These are phyloP conservation scores for Drosophila serrata DNA, from an alignment of 1,140 invertebrate species.

Conservation along the genomic window DNA sequence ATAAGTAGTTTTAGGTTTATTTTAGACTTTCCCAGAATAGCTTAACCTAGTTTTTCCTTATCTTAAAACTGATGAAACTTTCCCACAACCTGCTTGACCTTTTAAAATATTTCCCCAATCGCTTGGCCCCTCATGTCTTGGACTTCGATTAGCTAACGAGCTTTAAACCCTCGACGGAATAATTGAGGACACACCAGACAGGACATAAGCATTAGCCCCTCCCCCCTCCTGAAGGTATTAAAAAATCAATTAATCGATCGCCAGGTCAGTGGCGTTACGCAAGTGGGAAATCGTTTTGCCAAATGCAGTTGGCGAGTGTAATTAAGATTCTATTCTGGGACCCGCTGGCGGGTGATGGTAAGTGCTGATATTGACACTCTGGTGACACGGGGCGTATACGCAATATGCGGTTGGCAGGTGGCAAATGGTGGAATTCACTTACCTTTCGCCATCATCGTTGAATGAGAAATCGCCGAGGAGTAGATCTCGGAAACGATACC, in stretches of 20 bases:
- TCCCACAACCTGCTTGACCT: not conserved
- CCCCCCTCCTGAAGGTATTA: not conserved
- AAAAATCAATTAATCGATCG: slow-evolving; percentile 76
- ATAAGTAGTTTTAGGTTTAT: not conserved
- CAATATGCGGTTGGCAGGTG: slow-evolving; percentile 39
- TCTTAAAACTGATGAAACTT: not conserved
- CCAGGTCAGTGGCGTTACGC: slow-evolving; percentile 17
- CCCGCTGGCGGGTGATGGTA: not conserved
- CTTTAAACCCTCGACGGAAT: slow-evolving; percentile 40
- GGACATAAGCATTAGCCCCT: slow-evolving; percentile 9
- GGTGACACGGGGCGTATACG: slow-evolving; percentile 53
- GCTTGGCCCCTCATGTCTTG: not conserved
- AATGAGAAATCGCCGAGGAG: slow-evolving; percentile 92
- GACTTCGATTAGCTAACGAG: slow-evolving; percentile 27
- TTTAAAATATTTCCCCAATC: not conserved
- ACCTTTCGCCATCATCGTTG: slow-evolving; percentile 89
- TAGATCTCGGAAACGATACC: slow-evolving; percentile 92
- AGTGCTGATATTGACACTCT: slow-evolving; percentile 10
- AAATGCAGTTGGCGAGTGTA: slow-evolving; percentile 63
- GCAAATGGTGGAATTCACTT: slow-evolving; percentile 50
- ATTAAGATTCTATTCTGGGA: slow-evolving; percentile 55
- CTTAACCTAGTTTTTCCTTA: not conserved
- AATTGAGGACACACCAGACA: slow-evolving; percentile 31
- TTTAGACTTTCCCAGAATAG: not conserved
- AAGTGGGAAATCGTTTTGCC: slow-evolving; percentile 39